Percentiles rank a stretch among this genome's conserved stretches.
phyloP scores from a whole-genome alignment of 2,113 vertebrate genomes.

The Macquaria ambigua region DNA sequence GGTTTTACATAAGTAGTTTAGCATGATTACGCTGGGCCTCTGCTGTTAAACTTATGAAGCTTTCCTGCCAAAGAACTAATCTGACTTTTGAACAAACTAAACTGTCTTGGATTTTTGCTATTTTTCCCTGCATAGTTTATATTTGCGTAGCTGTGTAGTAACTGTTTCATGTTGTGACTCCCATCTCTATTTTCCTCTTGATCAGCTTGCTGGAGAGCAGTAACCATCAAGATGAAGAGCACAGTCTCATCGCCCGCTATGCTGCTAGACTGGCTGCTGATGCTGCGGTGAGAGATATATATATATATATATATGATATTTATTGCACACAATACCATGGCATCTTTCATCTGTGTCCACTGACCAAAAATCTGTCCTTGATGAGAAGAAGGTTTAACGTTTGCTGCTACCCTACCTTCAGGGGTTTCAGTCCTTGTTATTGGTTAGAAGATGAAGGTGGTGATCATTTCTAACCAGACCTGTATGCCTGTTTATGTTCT shows the following conservation, averaged over 20 bases:
- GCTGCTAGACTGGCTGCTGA: slow-evolving; percentile 97
- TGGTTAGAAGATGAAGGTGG: slow-evolving; percentile 23
- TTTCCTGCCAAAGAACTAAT: slow-evolving; percentile 39
- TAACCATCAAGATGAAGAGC: slow-evolving; percentile 96
- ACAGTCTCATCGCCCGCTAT: slow-evolving; percentile 97
- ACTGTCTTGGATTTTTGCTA: slow-evolving; percentile 14
- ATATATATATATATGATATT: slow-evolving; percentile 31
- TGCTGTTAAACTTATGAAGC: slow-evolving; percentile 5
- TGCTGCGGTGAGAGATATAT: slow-evolving; percentile 90
- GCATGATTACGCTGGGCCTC: neutral
- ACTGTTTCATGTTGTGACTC: slow-evolving; percentile 51
- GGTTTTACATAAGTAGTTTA: slow-evolving; percentile 37
- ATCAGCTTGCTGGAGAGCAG: slow-evolving; percentile 93
- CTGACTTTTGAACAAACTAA: slow-evolving; percentile 24
- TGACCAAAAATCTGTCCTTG: slow-evolving; percentile 36
- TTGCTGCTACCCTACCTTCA: slow-evolving; percentile 12
- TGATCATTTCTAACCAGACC: slow-evolving; percentile 47
- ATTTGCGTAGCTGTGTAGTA: neutral
- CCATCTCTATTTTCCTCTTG: slow-evolving; percentile 64
- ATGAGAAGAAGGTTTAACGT: slow-evolving; percentile 34
- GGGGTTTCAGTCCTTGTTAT: slow-evolving; percentile 13
- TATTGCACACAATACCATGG: slow-evolving; percentile 39
- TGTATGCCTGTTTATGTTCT: slow-evolving; percentile 37
- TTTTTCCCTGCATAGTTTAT: slow-evolving; percentile 1
- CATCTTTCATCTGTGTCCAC: slow-evolving; percentile 41